Percentiles rank a stretch among this genome's conserved stretches.
Conservation (phyloP, 2,797 vertebrate genomes). For the Hirundo rustica region DNA sequence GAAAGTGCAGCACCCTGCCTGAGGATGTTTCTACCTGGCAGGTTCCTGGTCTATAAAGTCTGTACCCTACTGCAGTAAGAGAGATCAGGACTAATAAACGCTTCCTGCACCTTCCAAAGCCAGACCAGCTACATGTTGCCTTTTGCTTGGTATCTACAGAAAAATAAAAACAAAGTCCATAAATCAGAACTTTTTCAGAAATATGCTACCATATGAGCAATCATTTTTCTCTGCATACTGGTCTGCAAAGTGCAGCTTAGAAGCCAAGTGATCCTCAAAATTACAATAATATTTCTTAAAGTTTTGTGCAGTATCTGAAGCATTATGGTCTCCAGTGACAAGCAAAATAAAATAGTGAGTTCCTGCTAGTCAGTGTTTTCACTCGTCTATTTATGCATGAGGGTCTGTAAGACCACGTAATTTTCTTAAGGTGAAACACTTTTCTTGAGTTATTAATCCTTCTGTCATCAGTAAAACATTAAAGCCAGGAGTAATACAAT, state of each 20-base stretch:
- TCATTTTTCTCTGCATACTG: neutral
- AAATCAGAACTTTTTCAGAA: neutral
- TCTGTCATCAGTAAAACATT: neutral
- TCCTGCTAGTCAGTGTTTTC: neutral
- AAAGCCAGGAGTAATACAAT: neutral
- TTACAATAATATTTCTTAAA: neutral
- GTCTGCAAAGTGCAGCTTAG: neutral
- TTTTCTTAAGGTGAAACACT: neutral
- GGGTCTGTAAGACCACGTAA: neutral
- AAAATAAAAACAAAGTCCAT: neutral
- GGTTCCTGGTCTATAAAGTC: neutral
- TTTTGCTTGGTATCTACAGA: neutral
- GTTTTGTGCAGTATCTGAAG: neutral
- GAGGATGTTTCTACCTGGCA: neutral
- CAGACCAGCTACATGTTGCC: neutral
- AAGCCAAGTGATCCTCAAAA: neutral
- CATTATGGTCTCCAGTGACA: neutral
- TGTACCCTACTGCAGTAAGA: neutral
- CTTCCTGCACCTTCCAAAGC: neutral
- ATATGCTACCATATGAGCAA: neutral
- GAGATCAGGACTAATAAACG: neutral
- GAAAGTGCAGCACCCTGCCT: neutral
- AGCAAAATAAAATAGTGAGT: neutral
- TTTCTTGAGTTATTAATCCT: neutral
- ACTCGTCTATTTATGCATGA: neutral